These are phyloP conservation scores for Calyptommatus sinebrachiatus DNA, from an alignment of 2,113 vertebrate species.

Conservation along the genomic window DNA sequence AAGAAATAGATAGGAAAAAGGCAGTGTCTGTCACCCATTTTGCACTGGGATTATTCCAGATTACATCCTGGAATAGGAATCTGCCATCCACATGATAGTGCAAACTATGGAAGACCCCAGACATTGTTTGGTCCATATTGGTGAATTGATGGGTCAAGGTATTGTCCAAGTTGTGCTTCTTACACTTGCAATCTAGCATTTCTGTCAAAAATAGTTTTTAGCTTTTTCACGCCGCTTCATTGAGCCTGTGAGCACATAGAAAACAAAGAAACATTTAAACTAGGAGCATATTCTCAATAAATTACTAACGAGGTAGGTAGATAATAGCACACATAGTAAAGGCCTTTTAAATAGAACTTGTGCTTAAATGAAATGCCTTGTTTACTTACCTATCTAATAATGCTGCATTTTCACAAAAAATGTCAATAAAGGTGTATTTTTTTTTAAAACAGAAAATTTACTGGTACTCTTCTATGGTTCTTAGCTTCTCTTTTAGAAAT, in stretches of 20 bases:
- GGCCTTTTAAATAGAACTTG: constrained; percentile 23
- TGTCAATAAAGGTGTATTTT: constrained; percentile 67
- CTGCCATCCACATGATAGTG: no score
- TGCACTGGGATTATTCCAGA: no score
- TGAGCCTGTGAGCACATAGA: neutral
- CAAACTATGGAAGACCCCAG: neutral
- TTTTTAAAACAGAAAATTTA: neutral
- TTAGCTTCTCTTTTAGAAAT: constrained; percentile 11
- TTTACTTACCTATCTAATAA: constrained; percentile 37
- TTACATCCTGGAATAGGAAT: no score
- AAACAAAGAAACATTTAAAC: constrained; percentile 36
- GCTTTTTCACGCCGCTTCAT: constrained; percentile 18
- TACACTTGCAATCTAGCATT: neutral
- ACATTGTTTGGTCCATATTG: neutral
- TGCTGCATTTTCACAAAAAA: constrained; percentile 48
- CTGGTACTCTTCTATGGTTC: constrained; percentile 24
- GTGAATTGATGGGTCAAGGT: constrained; percentile 5
- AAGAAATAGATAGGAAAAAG: neutral
- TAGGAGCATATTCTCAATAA: constrained; percentile 28
- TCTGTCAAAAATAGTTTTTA: constrained; percentile 3
- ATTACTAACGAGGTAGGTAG: constrained; percentile 25
- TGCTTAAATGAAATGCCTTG: constrained; percentile 31
- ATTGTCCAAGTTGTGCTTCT: neutral
- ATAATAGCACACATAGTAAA: constrained; percentile 28
- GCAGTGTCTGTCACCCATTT: no score